Evolutionary conservation across 1,140 invertebrate species (phyloP), one percentile per base, ranked within the genome.

Genomic region (Camponotus floridanus): DNA sequence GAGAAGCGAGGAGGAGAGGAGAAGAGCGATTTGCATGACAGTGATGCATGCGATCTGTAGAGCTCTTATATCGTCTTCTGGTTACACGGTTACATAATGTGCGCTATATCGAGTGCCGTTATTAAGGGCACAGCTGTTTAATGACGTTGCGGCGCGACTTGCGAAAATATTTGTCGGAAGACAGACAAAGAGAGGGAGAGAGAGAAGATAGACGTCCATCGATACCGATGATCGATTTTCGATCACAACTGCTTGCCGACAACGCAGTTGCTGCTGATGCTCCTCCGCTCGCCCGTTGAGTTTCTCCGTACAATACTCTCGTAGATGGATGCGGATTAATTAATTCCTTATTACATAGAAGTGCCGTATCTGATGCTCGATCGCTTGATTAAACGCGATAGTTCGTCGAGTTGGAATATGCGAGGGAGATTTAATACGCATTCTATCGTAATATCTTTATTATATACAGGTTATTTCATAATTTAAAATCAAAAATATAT

Each of bases 101-200:
- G 62, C 78, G 33, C 65, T 83, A 15, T 68, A 74, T 86, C 79
- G 71, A 76, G 55, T 73, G 33, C 70, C 76, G 87, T 90, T 92
- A 91, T 92, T 91, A 88, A 87, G 71, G 86, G 76, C 79, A 71
- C 86, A 90, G 87, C 76, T 81, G 79, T 91, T 88, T 92, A 92
- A 92, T 84, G 87, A 91, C 78, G 87, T 91, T 84, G 21, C 55
- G 73, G 76, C 21, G 78, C 45, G 15, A 39, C 48, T 68, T 76
- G 70, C n/a, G 86, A 87, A 90, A 90, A 90, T 90, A 87, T 90
- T 89, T 90, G 68, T 48, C 80, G 45, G 13, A 13, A 48, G 45
- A 65, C 13, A 64, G 48, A 51, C 15, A 15, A 7, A 13, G 45
- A 13, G 3, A 45, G 45, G 8, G 13, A 15, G 45, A 13, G 11